phyloP scores from a whole-genome alignment of 2,797 vertebrate genomes.

The Notoglanidium macrostoma region DNA sequence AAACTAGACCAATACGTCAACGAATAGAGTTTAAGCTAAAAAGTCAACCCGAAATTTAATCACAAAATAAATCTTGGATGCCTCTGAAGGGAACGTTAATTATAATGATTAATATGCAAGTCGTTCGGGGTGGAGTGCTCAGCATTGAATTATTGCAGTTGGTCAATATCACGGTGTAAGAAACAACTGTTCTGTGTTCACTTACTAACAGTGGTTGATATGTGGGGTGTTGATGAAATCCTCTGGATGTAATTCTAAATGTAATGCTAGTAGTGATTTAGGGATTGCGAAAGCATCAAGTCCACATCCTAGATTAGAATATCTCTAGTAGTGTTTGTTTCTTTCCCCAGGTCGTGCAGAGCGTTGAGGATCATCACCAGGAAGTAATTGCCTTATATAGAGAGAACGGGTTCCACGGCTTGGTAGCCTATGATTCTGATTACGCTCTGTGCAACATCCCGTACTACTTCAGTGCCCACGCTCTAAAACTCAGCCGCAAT shows the following conservation, averaged over 20 bases:
- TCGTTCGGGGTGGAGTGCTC: not conserved
- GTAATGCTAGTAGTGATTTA: not conserved
- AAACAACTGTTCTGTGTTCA: not conserved
- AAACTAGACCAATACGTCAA: not conserved
- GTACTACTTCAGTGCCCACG: constrained; percentile 94
- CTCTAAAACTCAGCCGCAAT: constrained; percentile 95
- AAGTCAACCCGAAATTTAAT: not conserved
- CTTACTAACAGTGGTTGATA: too few relatives aligned
- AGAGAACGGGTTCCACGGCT: constrained; percentile 91
- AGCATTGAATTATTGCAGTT: too few relatives aligned
- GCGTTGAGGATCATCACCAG: constrained; percentile 95
- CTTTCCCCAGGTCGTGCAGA: constrained; percentile 86
- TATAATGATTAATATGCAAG: not conserved
- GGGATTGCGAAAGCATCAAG: not conserved
- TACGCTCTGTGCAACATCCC: constrained; percentile 95
- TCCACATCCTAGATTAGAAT: not conserved
- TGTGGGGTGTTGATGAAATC: not conserved
- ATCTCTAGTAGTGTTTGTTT: constrained; percentile 10
- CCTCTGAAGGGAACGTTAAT: not conserved
- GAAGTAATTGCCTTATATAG: constrained; percentile 93
- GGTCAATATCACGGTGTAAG: not conserved
- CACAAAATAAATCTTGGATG: not conserved
- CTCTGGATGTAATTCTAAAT: not conserved
- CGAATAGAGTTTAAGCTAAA: not conserved
- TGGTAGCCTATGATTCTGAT: constrained; percentile 94